Conservation (phyloP, 2,113 vertebrate species). For the Chamaea fasciata region DNA sequence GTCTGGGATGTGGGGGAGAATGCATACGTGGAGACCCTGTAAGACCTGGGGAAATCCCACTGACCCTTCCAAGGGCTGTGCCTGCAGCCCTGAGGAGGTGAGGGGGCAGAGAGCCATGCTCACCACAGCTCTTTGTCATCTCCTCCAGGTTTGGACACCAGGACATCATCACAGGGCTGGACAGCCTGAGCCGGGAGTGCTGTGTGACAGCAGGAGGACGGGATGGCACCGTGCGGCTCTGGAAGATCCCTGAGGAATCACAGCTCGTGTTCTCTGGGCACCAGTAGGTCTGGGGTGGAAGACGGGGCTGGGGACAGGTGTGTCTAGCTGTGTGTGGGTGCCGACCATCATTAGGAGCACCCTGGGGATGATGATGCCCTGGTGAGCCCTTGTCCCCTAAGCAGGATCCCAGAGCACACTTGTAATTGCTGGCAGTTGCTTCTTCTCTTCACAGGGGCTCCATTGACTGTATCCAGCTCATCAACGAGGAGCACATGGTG, state of each 20-base stretch:
- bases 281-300: conserved; percentile 75
- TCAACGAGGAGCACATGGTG: conserved; percentile 95
- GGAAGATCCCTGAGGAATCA: conserved; percentile 95
- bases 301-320: accelerated
- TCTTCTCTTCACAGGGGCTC: conserved; percentile 78
- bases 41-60: conserved; percentile 33
- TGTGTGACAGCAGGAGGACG: conserved; percentile 92
- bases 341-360: too few relatives aligned
- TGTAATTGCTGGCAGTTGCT: not conserved
- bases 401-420: not conserved
- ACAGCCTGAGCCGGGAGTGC: conserved; percentile 89
- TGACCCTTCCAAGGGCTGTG: not conserved
- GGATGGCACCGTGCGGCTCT: conserved; percentile 87
- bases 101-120: accelerated
- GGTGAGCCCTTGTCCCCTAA: not conserved
- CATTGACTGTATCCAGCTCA: conserved; percentile 93
- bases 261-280: conserved; percentile 94
- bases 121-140: not conserved
- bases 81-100: not conserved
- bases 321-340: not conserved
- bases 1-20: conserved; percentile 97
- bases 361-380: not conserved
- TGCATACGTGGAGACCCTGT: conserved; percentile 94
- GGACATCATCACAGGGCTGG: conserved; percentile 86
- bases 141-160: conserved; percentile 89